A percentile compares a stretch with the other conserved stretches of the same genome.
Evolutionary conservation across 2,888 invertebrate genomes (phyloP).

Genomic region (Aleiodes alternator): DNA sequence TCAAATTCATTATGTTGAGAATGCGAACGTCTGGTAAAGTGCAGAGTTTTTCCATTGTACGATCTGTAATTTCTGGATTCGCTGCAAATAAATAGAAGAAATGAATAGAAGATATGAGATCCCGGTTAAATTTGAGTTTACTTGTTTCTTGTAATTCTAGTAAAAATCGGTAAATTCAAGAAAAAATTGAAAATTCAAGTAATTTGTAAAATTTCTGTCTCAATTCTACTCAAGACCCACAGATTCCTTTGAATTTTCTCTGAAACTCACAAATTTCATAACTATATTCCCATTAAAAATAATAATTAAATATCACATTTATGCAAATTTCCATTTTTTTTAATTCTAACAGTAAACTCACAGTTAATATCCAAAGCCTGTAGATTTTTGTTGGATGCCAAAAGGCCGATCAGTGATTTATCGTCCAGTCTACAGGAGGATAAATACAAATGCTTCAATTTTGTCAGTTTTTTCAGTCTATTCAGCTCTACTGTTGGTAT

Average conservation of each 20-base stretch:
- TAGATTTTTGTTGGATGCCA: not conserved
- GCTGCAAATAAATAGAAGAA: not conserved
- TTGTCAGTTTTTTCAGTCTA: not conserved
- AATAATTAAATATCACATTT: no score
- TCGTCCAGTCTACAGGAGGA: not conserved
- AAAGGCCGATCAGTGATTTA: not conserved
- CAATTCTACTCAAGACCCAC: no score
- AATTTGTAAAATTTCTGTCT: no score
- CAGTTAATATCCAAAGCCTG: slow-evolving; percentile 16
- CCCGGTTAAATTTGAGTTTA: not conserved
- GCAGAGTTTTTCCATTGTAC: not conserved
- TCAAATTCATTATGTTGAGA: slow-evolving; percentile 2
- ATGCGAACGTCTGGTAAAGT: not conserved
- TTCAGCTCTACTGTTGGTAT: not conserved
- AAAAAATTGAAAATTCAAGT: not conserved
- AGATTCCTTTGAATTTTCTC: no score
- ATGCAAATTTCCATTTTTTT: no score
- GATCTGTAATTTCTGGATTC: slow-evolving; percentile 7
- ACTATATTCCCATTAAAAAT: no score
- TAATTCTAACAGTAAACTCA: not conserved
- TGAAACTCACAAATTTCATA: no score
- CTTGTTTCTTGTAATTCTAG: no score
- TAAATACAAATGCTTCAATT: slow-evolving; percentile 16
- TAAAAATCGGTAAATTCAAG: no score
- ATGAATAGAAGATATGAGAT: not conserved